These are phyloP conservation scores for Etheostoma cragini DNA, from an alignment of 2,113 vertebrate species.

Conservation along the genomic window DNA sequence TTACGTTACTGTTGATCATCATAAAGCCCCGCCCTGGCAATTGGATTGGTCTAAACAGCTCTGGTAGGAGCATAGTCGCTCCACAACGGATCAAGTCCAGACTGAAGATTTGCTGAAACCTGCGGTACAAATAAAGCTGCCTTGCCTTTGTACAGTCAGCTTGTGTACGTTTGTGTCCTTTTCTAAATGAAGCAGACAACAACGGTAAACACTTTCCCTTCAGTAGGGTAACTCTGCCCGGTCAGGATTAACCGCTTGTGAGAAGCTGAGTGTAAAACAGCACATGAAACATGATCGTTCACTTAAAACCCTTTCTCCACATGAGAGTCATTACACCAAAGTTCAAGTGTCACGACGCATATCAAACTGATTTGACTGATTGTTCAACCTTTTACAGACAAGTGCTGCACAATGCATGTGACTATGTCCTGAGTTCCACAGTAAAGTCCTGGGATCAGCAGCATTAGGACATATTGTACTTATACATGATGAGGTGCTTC, in stretches of 20 bases:
- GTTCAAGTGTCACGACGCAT: slow-evolving; percentile 26
- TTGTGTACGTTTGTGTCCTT: not conserved
- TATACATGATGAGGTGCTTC: no score
- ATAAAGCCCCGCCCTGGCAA: no score
- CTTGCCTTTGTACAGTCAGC: not conserved
- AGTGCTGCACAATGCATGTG: slow-evolving; percentile 1
- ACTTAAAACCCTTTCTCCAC: slow-evolving; percentile 19
- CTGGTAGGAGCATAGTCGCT: no score
- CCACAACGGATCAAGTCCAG: no score
- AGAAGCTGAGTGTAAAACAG: slow-evolving; percentile 24
- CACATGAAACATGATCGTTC: slow-evolving; percentile 30
- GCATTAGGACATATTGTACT: no score
- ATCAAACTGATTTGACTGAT: slow-evolving; percentile 19
- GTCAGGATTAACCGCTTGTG: not conserved
- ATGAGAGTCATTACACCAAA: slow-evolving; percentile 27
- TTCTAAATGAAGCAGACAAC: not conserved
- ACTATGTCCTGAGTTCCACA: not conserved
- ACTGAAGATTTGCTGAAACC: no score
- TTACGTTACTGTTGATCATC: no score
- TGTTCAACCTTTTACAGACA: not conserved
- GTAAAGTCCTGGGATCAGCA: no score
- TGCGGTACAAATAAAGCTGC: no score
- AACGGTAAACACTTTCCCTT: not conserved
- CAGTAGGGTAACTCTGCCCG: not conserved
- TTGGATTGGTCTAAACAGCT: no score